Conservation (phyloP, 2,113 vertebrate species). For the Tursiops truncatus region DNA sequence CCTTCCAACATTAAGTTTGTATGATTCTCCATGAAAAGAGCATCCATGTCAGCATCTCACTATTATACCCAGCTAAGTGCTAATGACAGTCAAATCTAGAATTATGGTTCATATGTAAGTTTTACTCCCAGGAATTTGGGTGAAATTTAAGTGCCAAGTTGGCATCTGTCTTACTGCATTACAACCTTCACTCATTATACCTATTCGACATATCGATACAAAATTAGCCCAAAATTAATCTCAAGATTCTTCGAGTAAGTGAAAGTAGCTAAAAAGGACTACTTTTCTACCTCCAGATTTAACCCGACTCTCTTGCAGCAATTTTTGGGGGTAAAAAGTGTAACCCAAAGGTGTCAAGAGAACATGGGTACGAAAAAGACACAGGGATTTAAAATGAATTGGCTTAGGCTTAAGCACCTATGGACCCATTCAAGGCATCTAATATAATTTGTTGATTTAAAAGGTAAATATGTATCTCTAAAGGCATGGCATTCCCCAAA, state of each 20-base stretch:
- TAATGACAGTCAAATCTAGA: not conserved
- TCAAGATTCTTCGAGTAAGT: not conserved
- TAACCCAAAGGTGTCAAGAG: not conserved
- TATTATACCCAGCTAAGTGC: not conserved
- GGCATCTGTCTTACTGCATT: not conserved
- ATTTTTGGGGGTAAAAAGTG: accelerated
- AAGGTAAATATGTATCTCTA: not conserved
- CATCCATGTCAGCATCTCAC: not conserved
- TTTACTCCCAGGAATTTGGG: not conserved
- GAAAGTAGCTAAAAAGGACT: not conserved
- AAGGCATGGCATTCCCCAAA: not conserved
- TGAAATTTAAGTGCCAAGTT: not conserved
- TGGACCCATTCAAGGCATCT: not conserved
- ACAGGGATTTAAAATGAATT: not conserved
- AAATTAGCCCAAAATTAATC: not conserved
- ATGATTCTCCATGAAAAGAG: not conserved
- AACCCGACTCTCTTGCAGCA: not conserved
- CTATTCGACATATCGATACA: not conserved
- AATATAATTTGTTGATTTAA: not conserved
- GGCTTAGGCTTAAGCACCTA: not conserved
- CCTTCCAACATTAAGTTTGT: not conserved
- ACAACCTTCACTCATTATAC: not conserved
- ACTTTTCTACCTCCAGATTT: not conserved
- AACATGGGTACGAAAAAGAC: not conserved
- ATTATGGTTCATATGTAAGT: not conserved